A percentile compares a stretch with the other conserved stretches of the same genome.
These are phyloP conservation scores for Catocala fraxini DNA, from an alignment of 2,888 invertebrate genomes.

Conservation along the genomic window DNA sequence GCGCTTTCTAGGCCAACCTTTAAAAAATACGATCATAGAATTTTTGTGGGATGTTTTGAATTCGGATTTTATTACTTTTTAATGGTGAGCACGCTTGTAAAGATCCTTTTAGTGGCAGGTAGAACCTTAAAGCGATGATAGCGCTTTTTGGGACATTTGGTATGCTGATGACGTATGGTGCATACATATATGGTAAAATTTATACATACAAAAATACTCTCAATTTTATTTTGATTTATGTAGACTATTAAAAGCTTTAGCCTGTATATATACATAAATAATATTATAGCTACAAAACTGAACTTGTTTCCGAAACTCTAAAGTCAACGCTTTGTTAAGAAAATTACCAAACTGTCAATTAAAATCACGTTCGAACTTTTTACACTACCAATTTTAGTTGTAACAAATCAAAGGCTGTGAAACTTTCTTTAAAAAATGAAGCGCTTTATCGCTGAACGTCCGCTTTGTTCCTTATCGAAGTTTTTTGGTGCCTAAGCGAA, in stretches of 20 bases:
- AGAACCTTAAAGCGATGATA: slow-evolving; percentile 21
- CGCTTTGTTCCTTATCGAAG: slow-evolving; percentile 56
- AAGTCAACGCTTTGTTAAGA: slow-evolving; percentile 7
- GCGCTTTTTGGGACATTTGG: slow-evolving; percentile 26
- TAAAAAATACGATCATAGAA: slow-evolving; percentile 39
- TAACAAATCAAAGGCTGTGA: slow-evolving; percentile 38
- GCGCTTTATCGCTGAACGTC: slow-evolving; percentile 52
- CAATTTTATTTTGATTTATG: too few species aligned
- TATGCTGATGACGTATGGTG: too few species aligned
- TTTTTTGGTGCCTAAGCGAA: slow-evolving; percentile 68
- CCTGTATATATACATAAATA: too few species aligned
- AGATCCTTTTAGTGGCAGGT: slow-evolving; percentile 9
- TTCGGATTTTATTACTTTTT: slow-evolving; percentile 72
- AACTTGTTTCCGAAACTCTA: neutral
- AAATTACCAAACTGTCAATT: slow-evolving; percentile 21
- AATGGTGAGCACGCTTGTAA: slow-evolving; percentile 59
- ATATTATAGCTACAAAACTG: neutral
- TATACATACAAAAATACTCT: too few species aligned
- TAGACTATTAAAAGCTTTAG: too few species aligned
- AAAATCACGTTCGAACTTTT: slow-evolving; percentile 36
- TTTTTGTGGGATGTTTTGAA: slow-evolving; percentile 48
- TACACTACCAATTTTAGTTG: slow-evolving; percentile 24
- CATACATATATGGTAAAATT: too few species aligned
- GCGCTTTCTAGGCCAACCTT: slow-evolving; percentile 44
- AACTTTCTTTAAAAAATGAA: slow-evolving; percentile 32